Conservation (phyloP, 2,113 vertebrate genomes). For the Carlito syrichta region DNA sequence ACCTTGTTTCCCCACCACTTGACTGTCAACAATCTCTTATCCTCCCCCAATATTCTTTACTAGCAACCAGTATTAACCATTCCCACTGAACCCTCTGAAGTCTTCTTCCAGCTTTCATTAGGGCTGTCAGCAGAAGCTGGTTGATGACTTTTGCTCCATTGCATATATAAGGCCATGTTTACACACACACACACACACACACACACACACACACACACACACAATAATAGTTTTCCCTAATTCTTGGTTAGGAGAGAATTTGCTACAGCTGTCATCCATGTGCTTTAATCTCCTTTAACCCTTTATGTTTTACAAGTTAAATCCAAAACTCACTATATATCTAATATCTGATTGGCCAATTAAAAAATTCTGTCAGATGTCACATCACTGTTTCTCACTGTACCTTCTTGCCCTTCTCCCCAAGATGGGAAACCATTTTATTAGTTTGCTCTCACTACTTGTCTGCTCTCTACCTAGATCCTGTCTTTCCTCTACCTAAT, state of each 20-base stretch:
- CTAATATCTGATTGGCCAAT: not conserved
- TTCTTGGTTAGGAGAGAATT: no score
- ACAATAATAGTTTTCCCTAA: no score
- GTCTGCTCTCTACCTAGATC: no score
- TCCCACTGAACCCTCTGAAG: not conserved
- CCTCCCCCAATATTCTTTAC: not conserved
- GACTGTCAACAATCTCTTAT: not conserved
- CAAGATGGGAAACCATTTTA: not conserved
- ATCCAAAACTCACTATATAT: not conserved
- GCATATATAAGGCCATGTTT: fast-evolving
- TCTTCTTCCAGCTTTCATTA: not conserved
- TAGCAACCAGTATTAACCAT: not conserved
- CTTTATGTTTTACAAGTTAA: not conserved
- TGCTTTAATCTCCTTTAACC: not conserved
- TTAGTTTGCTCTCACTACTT: not conserved
- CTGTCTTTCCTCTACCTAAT: not conserved
- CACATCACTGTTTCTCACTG: not conserved
- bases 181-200: not conserved
- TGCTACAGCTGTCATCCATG: not conserved
- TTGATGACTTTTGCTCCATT: not conserved
- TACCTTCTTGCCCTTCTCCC: fast-evolving
- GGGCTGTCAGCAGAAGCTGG: not conserved
- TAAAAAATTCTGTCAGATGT: not conserved
- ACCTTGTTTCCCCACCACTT: not conserved
- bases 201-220: not conserved